phyloP scores from a whole-genome alignment of 2,888 invertebrate genomes.

The Sarcophaga caerulescens region DNA sequence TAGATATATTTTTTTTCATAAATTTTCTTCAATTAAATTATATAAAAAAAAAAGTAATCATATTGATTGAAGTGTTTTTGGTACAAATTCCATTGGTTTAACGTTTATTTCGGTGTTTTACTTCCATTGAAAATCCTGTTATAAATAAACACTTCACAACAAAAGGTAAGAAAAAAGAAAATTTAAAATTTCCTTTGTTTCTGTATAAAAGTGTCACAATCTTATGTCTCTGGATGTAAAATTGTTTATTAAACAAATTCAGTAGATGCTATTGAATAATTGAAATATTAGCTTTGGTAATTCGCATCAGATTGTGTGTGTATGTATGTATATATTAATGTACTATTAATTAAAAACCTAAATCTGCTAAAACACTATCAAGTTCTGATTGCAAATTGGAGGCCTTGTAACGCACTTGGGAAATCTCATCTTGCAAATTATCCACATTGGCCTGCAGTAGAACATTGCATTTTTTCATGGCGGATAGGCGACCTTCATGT shows the following conservation, averaged over 20 bases:
- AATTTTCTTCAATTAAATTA: neutral
- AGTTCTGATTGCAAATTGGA: conserved; percentile 90
- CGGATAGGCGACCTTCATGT: conserved; percentile 89
- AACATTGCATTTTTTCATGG: conserved; percentile 93
- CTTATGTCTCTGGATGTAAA: neutral
- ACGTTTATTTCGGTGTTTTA: neutral
- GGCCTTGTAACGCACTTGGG: conserved; percentile 91
- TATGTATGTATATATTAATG: neutral
- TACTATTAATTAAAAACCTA: conserved; percentile 83
- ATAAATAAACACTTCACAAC: conserved; percentile 26
- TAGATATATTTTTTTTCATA: neutral
- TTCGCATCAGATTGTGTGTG: neutral
- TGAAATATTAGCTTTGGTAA: neutral
- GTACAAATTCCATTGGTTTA: neutral
- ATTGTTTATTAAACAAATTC: neutral
- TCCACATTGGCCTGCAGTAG: conserved; percentile 94
- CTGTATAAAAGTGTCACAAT: neutral
- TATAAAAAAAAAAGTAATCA: neutral
- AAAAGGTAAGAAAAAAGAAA: conserved; percentile 42
- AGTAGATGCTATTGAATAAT: neutral
- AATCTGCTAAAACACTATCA: conserved; percentile 92
- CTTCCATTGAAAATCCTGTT: neutral
- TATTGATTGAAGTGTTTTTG: conserved; percentile 4
- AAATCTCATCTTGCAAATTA: conserved; percentile 91
- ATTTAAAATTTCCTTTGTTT: conserved; percentile 11